Conservation (phyloP, 2,888 invertebrate genomes). For the Kuschelorhynchus macadamiae region DNA sequence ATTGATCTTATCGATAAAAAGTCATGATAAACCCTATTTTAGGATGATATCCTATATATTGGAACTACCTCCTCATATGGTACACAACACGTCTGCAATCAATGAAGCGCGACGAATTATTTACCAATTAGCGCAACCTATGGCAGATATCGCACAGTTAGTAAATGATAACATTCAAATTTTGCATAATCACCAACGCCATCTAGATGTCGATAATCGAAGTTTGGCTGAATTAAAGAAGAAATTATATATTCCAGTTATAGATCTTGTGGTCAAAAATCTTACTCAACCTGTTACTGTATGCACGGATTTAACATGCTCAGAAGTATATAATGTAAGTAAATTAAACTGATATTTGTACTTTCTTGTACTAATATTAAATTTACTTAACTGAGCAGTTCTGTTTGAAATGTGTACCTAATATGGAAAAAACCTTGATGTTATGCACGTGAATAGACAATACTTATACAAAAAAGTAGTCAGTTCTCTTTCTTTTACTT, state of each 20-base stretch:
- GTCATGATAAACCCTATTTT: not conserved
- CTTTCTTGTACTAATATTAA: no score
- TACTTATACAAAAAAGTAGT: no score
- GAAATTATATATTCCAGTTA: constrained; percentile 60
- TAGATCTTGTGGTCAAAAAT: constrained; percentile 57
- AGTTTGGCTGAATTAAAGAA: constrained; percentile 58
- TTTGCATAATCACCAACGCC: constrained; percentile 56
- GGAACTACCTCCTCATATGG: constrained; percentile 59
- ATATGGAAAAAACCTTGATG: no score
- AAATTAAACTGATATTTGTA: not conserved
- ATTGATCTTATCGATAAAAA: not conserved
- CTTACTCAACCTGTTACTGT: constrained; percentile 62
- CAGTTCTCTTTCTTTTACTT: no score
- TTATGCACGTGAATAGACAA: no score
- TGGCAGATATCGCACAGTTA: constrained; percentile 63
- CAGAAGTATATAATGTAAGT: constrained; percentile 55
- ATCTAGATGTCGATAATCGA: constrained; percentile 52
- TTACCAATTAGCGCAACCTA: constrained; percentile 61
- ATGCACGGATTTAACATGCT: constrained; percentile 58
- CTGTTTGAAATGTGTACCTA: no score
- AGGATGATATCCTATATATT: constrained; percentile 60
- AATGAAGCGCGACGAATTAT: constrained; percentile 64
- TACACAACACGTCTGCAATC: constrained; percentile 61
- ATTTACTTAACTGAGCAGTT: no score
- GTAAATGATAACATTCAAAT: constrained; percentile 61